Conservation (phyloP, 2,113 vertebrate species). For the Oenanthe melanoleuca region DNA sequence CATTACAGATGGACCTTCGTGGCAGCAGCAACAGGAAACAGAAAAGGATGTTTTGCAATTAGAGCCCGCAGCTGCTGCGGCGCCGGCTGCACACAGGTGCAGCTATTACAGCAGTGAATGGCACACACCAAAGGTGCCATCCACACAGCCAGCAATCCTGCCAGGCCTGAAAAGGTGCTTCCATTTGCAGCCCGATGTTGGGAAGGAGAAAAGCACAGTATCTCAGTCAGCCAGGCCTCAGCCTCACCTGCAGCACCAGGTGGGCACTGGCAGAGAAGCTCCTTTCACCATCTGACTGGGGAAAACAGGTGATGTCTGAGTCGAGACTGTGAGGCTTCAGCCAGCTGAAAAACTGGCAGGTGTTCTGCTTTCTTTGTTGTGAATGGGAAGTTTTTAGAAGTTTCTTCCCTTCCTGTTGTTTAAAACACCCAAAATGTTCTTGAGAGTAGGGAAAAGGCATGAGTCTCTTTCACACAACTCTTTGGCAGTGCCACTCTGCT, state of each 20-base stretch:
- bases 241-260: neutral
- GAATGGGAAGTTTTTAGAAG: neutral
- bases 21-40: constrained; percentile 63
- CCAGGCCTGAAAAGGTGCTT: constrained; percentile 71
- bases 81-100: constrained; percentile 80
- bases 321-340: rapidly evolving
- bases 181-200: constrained; percentile 74
- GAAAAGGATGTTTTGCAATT: constrained; percentile 85
- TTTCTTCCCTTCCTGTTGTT: neutral
- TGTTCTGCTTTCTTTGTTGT: neutral
- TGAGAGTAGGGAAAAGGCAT: neutral
- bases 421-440: neutral
- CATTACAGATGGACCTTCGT: constrained; percentile 49
- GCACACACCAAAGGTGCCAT: constrained; percentile 79
- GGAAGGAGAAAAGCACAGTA: constrained; percentile 46
- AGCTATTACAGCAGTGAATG: constrained; percentile 84
- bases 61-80: constrained; percentile 75
- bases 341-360: neutral
- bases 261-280: neutral
- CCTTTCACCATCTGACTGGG: neutral
- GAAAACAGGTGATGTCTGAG: neutral
- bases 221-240: neutral
- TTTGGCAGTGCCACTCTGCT: rapidly evolving
- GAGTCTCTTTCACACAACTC: neutral
- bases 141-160: constrained; percentile 69